Percentiles rank a stretch among this genome's conserved stretches.
phyloP scores from a whole-genome alignment of 2,797 vertebrate genomes.

The Phoeniculus purpureus region DNA sequence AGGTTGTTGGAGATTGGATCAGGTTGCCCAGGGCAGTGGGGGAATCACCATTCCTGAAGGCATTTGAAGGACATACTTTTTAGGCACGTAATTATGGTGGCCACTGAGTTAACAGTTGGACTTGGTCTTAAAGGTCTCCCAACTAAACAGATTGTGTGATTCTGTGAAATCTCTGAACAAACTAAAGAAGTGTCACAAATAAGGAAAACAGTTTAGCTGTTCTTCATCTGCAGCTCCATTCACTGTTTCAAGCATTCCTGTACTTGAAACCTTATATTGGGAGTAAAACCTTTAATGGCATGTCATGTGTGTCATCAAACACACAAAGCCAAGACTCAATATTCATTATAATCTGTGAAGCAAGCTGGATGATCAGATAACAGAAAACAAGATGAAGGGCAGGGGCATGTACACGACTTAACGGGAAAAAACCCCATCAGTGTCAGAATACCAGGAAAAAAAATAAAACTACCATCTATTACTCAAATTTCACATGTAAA shows the following conservation, averaged over 20 bases:
- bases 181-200: not conserved
- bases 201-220: not conserved
- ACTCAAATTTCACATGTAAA: not conserved
- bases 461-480: not conserved
- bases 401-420: not conserved
- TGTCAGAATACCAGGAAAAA: slow-evolving; percentile 40
- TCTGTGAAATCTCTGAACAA: not conserved
- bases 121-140: no score
- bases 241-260: not conserved
- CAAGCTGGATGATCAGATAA: not conserved
- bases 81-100: no score
- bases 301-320: not conserved
- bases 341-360: not conserved
- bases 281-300: not conserved
- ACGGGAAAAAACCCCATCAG: not conserved
- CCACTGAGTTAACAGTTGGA: no score
- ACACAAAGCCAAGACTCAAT: not conserved
- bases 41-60: no score
- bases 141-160: no score
- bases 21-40: no score
- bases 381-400: not conserved
- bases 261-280: not conserved
- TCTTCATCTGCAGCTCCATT: not conserved
- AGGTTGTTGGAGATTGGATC: no score
- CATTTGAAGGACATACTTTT: no score